Evolutionary conservation across 2,888 invertebrate species (phyloP).

Genomic region (Heliconius cydno): DNA sequence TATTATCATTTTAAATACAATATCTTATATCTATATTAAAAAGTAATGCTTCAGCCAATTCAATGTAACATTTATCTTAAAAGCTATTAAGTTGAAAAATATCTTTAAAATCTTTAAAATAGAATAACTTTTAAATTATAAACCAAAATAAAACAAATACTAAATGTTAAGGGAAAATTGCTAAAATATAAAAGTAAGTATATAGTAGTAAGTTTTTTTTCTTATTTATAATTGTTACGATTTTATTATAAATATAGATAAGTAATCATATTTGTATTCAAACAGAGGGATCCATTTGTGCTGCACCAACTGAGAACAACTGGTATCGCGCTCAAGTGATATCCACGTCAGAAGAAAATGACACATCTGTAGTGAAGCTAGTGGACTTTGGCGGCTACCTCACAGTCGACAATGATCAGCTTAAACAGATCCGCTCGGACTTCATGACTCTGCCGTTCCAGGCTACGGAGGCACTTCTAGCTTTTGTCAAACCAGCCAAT

Average conservation of each 20-base stretch:
- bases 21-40: too few species aligned
- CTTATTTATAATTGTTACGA: too few species aligned
- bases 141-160: too few species aligned
- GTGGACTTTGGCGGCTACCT: constrained; percentile 98
- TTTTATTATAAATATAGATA: background rate
- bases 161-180: too few species aligned
- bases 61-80: too few species aligned
- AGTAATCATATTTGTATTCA: background rate
- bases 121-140: too few species aligned
- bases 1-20: too few species aligned
- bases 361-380: constrained; percentile 91
- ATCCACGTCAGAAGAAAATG: constrained; percentile 86
- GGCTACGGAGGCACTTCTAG: constrained; percentile 96
- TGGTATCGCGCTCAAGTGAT: constrained; percentile 96
- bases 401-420: constrained; percentile 87
- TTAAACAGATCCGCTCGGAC: constrained; percentile 96
- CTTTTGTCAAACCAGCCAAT: constrained; percentile 91
- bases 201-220: too few species aligned
- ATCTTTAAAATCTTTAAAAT: too few species aligned
- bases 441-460: constrained; percentile 98
- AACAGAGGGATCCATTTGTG: constrained; percentile 93
- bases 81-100: too few species aligned
- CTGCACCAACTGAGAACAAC: constrained; percentile 90
- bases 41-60: too few species aligned
- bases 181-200: too few species aligned